Conservation (phyloP, 2,888 invertebrate genomes). For the Aromia moschata region DNA sequence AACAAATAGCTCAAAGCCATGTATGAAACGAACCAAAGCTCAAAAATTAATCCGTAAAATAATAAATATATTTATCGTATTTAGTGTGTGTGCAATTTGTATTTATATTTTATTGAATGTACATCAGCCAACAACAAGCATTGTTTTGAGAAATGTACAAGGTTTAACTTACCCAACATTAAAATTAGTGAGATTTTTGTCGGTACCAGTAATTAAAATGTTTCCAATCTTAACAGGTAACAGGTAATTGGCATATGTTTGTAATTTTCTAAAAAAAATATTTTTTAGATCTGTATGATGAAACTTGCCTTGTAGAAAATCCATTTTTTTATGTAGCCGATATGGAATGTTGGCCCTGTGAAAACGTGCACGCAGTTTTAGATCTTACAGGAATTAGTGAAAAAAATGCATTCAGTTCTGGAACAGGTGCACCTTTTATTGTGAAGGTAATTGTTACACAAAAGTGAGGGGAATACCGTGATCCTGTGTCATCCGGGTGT, state of each 20-base stretch:
- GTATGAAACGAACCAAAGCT: constrained; percentile 37
- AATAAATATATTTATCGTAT: constrained; percentile 40
- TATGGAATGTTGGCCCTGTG: constrained; percentile 88
- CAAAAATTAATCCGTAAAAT: constrained; percentile 37
- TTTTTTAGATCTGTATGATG: constrained; percentile 78
- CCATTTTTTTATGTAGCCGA: constrained; percentile 84
- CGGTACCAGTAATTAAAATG: constrained; percentile 78
- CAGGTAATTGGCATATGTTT: background rate
- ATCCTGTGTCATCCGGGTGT: no score
- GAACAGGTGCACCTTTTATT: constrained; percentile 69
- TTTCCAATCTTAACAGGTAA: constrained; percentile 80
- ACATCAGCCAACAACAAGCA: constrained; percentile 72
- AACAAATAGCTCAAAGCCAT: constrained; percentile 42
- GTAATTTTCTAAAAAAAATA: background rate
- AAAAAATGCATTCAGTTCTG: constrained; percentile 59
- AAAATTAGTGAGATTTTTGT: constrained; percentile 74
- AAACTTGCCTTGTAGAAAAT: constrained; percentile 84
- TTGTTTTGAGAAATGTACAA: constrained; percentile 77
- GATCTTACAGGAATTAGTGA: constrained; percentile 71
- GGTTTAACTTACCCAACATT: constrained; percentile 84
- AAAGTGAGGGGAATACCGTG: no score
- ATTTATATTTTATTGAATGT: constrained; percentile 64
- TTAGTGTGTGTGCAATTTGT: constrained; percentile 54
- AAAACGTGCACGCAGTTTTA: constrained; percentile 73
- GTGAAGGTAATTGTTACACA: constrained; percentile 63